These are phyloP conservation scores for Heliconius hortense DNA, from an alignment of 2,888 invertebrate genomes.

Conservation along the genomic window DNA sequence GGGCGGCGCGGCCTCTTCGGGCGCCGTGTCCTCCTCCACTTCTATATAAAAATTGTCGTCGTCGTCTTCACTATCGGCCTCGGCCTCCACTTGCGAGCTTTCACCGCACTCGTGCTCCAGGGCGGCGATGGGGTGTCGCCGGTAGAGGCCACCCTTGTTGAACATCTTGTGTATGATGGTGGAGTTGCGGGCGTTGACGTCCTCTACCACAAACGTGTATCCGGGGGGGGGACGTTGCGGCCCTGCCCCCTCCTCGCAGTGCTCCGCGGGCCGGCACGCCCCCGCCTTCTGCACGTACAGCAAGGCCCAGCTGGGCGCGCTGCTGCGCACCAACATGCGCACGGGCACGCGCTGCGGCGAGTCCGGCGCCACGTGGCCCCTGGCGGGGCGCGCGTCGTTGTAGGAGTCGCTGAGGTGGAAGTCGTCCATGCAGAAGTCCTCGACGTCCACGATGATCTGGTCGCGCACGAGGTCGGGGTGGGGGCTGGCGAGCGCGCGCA, in stretches of 20 bases:
- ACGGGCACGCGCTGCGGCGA: not conserved
- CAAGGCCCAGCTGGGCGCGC: not conserved
- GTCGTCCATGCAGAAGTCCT: constrained; percentile 4
- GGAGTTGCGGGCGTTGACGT: not conserved
- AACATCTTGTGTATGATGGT: constrained; percentile 9
- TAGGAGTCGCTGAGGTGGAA: not conserved
- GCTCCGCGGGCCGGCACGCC: not conserved
- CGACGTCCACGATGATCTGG: not conserved
- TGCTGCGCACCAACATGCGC: not conserved
- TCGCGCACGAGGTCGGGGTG: not conserved
- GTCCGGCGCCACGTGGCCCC: not conserved
- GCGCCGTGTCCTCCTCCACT: not conserved
- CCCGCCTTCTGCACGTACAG: not conserved
- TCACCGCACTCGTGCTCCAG: not conserved
- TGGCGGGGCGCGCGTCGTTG: no score
- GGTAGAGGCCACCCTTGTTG: constrained; percentile 11
- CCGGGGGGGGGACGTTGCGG: not conserved
- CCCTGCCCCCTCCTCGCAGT: not conserved
- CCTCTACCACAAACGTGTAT: not conserved
- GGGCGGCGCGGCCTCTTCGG: not conserved
- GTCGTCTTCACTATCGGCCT: not conserved
- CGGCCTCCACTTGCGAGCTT: not conserved
- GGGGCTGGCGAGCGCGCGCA: not conserved
- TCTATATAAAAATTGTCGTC: not conserved
- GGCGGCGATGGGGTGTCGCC: not conserved